Evolutionary conservation across 2,113 vertebrate species (phyloP).

Genomic region (Oriolus oriolus): DNA sequence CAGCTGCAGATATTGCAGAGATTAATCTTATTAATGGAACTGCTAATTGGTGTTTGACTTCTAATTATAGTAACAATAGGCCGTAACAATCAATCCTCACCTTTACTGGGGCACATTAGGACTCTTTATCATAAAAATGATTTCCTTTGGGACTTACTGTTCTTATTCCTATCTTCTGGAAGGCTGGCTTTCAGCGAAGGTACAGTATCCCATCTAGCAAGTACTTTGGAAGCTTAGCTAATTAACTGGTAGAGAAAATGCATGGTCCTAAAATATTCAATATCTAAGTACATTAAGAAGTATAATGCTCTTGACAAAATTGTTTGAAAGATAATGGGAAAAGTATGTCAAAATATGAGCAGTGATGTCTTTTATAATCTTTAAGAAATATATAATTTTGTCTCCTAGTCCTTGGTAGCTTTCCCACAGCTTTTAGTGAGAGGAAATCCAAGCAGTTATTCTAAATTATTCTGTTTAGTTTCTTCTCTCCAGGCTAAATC

Average conservation of each 20-base stretch:
- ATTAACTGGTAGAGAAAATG: conserved; percentile 36
- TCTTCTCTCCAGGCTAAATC: conserved; percentile 51
- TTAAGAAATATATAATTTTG: background rate
- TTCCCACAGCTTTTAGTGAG: conserved; percentile 4
- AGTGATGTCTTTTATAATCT: background rate
- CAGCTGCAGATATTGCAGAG: conserved; percentile 62
- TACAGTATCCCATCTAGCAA: background rate
- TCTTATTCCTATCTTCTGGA: conserved; percentile 28
- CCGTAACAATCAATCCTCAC: conserved; percentile 52
- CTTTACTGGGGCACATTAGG: conserved; percentile 42
- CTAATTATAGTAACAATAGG: conserved; percentile 66
- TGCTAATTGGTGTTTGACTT: conserved; percentile 68
- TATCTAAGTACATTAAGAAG: background rate
- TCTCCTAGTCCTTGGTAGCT: background rate
- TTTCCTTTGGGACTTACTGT: conserved; percentile 33
- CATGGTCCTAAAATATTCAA: background rate
- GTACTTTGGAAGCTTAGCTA: conserved; percentile 27
- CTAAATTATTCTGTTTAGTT: conserved; percentile 45
- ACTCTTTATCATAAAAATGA: conserved; percentile 46
- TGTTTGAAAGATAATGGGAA: conserved; percentile 9
- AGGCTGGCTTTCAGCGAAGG: conserved; percentile 23
- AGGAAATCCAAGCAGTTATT: conserved; percentile 16
- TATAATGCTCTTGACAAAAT: background rate
- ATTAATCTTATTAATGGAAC: conserved; percentile 67
- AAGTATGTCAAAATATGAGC: background rate